These are phyloP conservation scores for Lepidurus packardi DNA, from an alignment of 1,140 invertebrate genomes.

Conservation along the genomic window DNA sequence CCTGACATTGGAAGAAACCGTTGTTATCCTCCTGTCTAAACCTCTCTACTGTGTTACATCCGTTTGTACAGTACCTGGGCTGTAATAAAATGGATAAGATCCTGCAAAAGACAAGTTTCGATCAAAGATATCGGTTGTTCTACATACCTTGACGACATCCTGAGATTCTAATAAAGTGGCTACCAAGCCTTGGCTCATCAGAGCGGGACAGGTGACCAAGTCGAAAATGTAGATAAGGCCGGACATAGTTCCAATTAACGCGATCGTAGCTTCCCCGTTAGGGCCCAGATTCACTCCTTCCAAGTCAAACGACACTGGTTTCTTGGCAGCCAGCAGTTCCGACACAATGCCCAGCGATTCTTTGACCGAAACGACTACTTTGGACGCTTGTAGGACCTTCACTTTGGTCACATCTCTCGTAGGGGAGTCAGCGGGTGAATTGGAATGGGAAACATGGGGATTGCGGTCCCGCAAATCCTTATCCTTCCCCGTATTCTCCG, in stretches of 20 bases:
- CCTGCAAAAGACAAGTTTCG: not conserved
- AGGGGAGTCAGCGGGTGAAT: conserved; percentile 25
- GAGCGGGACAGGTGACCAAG: conserved; percentile 72
- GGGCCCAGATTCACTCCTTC: conserved; percentile 84
- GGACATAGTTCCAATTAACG: conserved; percentile 74
- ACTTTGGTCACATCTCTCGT: conserved; percentile 48
- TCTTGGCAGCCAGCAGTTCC: conserved; percentile 57
- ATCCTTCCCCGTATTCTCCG: conserved; percentile 69
- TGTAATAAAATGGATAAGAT: not conserved
- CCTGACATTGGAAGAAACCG: no score
- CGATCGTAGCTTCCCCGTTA: conserved; percentile 73
- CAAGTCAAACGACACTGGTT: conserved; percentile 71
- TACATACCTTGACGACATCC: conserved; percentile 70
- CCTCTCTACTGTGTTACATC: no score
- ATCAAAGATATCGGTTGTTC: not conserved
- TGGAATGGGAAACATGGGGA: not conserved
- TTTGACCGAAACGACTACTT: conserved; percentile 66
- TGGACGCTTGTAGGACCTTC: conserved; percentile 70
- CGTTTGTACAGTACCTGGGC: no score
- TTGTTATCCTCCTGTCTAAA: no score
- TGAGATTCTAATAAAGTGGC: conserved; percentile 73
- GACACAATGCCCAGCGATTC: conserved; percentile 68
- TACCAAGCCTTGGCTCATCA: conserved; percentile 70
- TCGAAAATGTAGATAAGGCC: conserved; percentile 77
- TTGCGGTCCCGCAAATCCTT: conserved; percentile 55